Evolutionary conservation across 2,797 vertebrate genomes (phyloP), one percentile per base, ranked within the genome.

Genomic region (Sebastes oblongus): DNA sequence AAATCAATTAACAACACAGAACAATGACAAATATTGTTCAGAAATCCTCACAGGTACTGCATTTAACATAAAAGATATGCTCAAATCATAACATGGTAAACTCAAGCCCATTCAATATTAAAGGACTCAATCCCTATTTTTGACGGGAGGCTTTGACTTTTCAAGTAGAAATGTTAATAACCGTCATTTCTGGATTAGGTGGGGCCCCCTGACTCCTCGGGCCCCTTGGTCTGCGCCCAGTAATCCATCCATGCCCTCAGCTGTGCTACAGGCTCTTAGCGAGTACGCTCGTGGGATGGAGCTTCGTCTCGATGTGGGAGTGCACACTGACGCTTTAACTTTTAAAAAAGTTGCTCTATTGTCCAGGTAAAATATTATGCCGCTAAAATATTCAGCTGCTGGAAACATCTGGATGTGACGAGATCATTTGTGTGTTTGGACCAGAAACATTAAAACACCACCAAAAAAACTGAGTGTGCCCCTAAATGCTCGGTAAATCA

Each of bases 111-210:
- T 54, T 69, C 46, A 39, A 30, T 52, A 52, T 52, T 50, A 50
- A 69, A 59, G 25, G 29, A 56, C 11, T 39, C 12, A 50, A n/a
- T 66, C 24, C 14, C 8, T 29, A 8, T 5, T 42, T 72, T 58
- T 32, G n/a, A 59, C 55, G 27, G 9, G 24, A 34, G 52, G 18
- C 24, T 61, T 32, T 54, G 27, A 27, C 60, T 60, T 79, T 46
- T 55, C 50, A 66, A 72, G 22, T 6, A 71, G 55, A 84, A 62
- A 32, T 16, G 29, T 66, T 82, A 86, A 84, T 71, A 71, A 70
- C 20, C 69, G 8, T 75, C 12, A 78, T 85, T 90, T 65, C 18
- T 14, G 54, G 39, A 34, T 85, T 73, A 52, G 34, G 5, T 20
- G 24, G 32, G 62, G 12, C 58, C 77, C 22, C 25, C 20, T 27